Percentiles rank a stretch among this genome's conserved stretches.
phyloP scores from a whole-genome alignment of 2,888 invertebrate genomes.

The Apoda limacodes region DNA sequence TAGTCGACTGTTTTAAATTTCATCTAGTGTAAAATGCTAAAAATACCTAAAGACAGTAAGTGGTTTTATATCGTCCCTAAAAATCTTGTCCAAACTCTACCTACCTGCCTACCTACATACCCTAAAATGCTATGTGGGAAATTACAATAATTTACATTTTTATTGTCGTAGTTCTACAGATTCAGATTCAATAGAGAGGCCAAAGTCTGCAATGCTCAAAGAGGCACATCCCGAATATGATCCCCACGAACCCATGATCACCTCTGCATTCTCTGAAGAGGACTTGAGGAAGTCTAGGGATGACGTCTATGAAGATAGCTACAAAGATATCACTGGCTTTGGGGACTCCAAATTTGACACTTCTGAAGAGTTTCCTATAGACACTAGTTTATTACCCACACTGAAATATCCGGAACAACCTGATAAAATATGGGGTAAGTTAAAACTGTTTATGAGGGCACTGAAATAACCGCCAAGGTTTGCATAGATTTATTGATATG shows the following conservation, averaged over 20 bases:
- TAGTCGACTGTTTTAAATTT: too few species aligned
- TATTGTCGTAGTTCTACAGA: slow-evolving; percentile 45
- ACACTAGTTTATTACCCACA: slow-evolving; percentile 32
- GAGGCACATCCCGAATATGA: slow-evolving; percentile 60
- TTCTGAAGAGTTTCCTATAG: slow-evolving; percentile 39
- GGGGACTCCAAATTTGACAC: slow-evolving; percentile 39
- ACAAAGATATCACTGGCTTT: slow-evolving; percentile 42
- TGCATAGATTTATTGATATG: background rate
- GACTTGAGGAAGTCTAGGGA: slow-evolving; percentile 55
- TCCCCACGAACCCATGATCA: slow-evolving; percentile 64
- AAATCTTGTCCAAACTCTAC: too few species aligned
- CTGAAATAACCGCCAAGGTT: background rate
- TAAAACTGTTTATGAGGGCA: background rate
- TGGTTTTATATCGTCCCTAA: too few species aligned
- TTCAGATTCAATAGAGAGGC: slow-evolving; percentile 57
- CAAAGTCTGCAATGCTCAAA: slow-evolving; percentile 58
- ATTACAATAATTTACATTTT: slow-evolving; percentile 5
- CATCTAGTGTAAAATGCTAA: too few species aligned
- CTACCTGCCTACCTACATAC: too few species aligned
- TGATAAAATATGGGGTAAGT: slow-evolving; percentile 43
- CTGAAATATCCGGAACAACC: slow-evolving; percentile 30
- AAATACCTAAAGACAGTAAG: too few species aligned
- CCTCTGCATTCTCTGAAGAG: slow-evolving; percentile 60
- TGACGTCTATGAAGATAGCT: slow-evolving; percentile 49
- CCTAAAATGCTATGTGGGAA: too few species aligned